phyloP scores from a whole-genome alignment of 2,888 invertebrate species.

The Aelia acuminata region DNA sequence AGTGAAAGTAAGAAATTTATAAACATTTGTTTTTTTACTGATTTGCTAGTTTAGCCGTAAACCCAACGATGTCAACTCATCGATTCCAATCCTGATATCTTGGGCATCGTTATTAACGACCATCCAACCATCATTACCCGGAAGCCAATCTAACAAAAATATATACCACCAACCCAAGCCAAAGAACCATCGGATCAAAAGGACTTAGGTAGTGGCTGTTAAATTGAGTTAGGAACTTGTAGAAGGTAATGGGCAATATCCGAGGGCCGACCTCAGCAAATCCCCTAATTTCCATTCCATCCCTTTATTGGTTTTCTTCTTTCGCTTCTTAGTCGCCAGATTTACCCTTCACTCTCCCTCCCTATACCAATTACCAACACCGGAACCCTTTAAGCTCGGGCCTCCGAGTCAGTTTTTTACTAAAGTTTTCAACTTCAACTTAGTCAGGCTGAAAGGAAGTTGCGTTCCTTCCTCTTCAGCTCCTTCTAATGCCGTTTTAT shows the following conservation, averaged over 20 bases:
- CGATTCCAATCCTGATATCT: background rate
- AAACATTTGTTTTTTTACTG: too few relatives aligned
- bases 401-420: constrained; percentile 21
- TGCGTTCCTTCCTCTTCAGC: background rate
- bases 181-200: constrained; percentile 34
- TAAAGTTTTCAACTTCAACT: constrained; percentile 43
- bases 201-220: constrained; percentile 38
- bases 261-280: constrained; percentile 54
- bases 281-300: constrained; percentile 55
- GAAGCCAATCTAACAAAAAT: constrained; percentile 11
- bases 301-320: constrained; percentile 55
- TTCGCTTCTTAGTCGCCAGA: constrained; percentile 46
- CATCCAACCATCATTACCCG: background rate
- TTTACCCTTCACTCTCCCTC: constrained; percentile 40
- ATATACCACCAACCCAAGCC: background rate
- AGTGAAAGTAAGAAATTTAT: too few relatives aligned
- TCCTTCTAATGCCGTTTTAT: background rate
- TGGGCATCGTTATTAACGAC: background rate
- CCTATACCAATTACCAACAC: constrained; percentile 37
- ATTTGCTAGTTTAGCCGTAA: too few relatives aligned
- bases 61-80: too few relatives aligned
- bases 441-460: constrained; percentile 4
- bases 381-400: constrained; percentile 48
- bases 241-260: constrained; percentile 32
- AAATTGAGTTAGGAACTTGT: constrained; percentile 49